Conservation (phyloP, 2,797 vertebrate species). For the Mus caroli region DNA sequence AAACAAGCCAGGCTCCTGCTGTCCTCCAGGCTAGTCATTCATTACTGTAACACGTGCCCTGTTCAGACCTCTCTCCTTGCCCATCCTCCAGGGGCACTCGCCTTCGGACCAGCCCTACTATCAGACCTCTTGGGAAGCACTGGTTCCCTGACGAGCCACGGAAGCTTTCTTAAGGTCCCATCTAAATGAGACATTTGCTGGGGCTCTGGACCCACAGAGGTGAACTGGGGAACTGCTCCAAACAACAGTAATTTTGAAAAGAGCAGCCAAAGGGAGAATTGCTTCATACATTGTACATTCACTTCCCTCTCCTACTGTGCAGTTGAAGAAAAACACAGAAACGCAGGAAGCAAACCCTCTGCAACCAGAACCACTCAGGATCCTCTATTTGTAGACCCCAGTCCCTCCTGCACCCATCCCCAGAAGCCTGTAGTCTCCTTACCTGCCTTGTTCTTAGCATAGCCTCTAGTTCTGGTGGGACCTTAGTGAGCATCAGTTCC, state of each 20-base stretch:
- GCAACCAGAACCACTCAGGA: neutral
- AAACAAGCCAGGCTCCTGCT: neutral
- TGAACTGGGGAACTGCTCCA: constrained; percentile 28
- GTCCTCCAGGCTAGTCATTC: neutral
- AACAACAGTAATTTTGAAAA: constrained; percentile 71
- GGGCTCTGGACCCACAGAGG: neutral
- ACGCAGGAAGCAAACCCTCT: constrained; percentile 65
- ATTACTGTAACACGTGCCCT: neutral
- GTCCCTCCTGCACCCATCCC: neutral
- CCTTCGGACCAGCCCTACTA: neutral
- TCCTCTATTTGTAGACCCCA: neutral
- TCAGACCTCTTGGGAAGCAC: neutral
- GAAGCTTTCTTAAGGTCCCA: constrained; percentile 24
- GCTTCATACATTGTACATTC: constrained; percentile 64
- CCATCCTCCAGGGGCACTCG: neutral
- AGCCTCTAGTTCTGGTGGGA: neutral
- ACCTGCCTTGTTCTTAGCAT: neutral
- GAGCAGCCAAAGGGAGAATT: constrained; percentile 64
- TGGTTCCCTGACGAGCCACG: neutral
- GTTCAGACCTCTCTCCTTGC: neutral
- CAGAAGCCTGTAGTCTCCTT: neutral
- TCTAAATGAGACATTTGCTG: neutral
- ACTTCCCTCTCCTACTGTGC: constrained; percentile 79
- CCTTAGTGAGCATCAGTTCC: neutral
- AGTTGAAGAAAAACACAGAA: constrained; percentile 70